Conservation (phyloP, 2,113 vertebrate species). For the Mobula birostris region DNA sequence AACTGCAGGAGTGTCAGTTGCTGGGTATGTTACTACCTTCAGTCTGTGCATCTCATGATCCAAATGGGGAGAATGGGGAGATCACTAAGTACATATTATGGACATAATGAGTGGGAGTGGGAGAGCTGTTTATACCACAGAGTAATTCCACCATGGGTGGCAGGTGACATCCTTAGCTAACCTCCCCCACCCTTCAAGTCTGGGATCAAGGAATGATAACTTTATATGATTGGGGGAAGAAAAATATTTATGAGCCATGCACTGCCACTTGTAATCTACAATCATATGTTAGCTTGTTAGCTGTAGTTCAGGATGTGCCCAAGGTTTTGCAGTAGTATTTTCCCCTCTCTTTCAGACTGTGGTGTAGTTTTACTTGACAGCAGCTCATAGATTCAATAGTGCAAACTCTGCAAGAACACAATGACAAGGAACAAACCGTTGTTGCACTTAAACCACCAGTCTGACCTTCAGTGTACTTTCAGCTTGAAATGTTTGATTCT, state of each 20-base stretch:
- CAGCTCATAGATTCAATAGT: not conserved
- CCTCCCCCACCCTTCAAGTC: not conserved
- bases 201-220: not conserved
- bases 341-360: not conserved
- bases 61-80: too few relatives aligned
- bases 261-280: not conserved
- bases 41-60: too few relatives aligned
- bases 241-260: not conserved
- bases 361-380: not conserved
- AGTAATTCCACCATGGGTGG: not conserved
- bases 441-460: not conserved
- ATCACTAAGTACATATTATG: not conserved
- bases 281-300: not conserved
- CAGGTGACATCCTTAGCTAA: not conserved
- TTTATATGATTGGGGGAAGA: not conserved
- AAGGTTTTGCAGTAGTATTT: not conserved
- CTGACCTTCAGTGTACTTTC: not conserved
- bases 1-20: not conserved
- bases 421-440: not conserved
- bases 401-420: not conserved
- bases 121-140: not conserved
- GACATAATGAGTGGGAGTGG: not conserved
- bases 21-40: not conserved
- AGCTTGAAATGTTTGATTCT: not conserved
- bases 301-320: not conserved